Evolutionary conservation across 2,797 vertebrate genomes (phyloP).

Genomic region (Pipistrellus pygmaeus): DNA sequence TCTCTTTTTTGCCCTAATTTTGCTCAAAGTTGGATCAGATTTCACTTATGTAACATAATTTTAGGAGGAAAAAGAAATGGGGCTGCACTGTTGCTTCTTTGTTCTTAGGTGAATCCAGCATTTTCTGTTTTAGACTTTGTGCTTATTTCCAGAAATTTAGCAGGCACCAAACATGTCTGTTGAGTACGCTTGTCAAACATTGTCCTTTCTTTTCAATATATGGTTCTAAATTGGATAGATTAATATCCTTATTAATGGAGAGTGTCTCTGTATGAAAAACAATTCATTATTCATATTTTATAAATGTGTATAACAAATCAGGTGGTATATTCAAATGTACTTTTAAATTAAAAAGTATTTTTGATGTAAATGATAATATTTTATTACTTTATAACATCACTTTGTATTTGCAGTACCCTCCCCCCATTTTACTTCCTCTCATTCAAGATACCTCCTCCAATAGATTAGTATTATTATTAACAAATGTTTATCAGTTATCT

Average conservation of each 20-base stretch:
- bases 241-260: neutral
- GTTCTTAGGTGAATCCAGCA: conserved; percentile 17
- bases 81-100: conserved; percentile 15
- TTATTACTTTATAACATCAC: neutral
- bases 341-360: conserved; percentile 7
- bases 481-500: neutral
- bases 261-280: neutral
- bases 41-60: conserved; percentile 65
- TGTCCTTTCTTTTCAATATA: conserved; percentile 1
- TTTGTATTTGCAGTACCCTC: neutral
- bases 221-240: neutral
- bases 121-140: neutral
- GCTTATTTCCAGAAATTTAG: conserved; percentile 19
- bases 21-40: conserved; percentile 53
- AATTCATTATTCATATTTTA: neutral
- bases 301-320: neutral
- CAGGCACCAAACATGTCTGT: conserved; percentile 33
- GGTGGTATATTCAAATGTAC: neutral
- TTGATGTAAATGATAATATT: neutral
- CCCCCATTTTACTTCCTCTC: neutral
- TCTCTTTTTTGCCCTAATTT: conserved; percentile 61
- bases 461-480: neutral
- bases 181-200: conserved; percentile 43
- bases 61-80: conserved; percentile 12
- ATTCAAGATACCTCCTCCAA: neutral